These are phyloP conservation scores for Zingel zingel DNA, from an alignment of 2,113 vertebrate species.

Conservation along the genomic window DNA sequence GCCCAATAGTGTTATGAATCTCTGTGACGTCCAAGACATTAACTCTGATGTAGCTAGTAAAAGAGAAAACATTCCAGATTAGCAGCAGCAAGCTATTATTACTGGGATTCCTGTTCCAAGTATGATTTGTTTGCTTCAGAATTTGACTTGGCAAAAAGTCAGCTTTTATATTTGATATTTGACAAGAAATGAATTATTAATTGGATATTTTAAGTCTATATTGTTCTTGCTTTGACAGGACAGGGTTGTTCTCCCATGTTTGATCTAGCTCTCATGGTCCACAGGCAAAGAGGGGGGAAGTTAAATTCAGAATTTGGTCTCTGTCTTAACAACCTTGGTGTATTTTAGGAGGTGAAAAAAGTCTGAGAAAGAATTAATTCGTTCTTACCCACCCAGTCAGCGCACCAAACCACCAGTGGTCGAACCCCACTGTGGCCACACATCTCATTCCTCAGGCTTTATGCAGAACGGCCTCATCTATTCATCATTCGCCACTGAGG, in stretches of 20 bases:
- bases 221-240: slow-evolving; percentile 27
- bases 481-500: slow-evolving; percentile 61
- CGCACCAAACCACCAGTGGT: slow-evolving; percentile 68
- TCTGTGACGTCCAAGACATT: slow-evolving; percentile 58
- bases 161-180: slow-evolving; percentile 39
- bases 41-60: slow-evolving; percentile 31
- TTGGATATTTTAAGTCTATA: slow-evolving; percentile 29
- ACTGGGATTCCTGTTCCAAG: slow-evolving; percentile 55
- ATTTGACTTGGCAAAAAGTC: slow-evolving; percentile 36
- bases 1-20: slow-evolving; percentile 68
- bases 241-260: slow-evolving; percentile 13
- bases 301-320: slow-evolving; percentile 48
- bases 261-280: slow-evolving; percentile 8
- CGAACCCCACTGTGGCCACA: slow-evolving; percentile 69
- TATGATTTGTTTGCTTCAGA: slow-evolving; percentile 47
- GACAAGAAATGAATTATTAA: slow-evolving; percentile 41
- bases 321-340: slow-evolving; percentile 39
- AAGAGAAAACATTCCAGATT: slow-evolving; percentile 60
- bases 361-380: slow-evolving; percentile 58
- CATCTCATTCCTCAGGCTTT: slow-evolving; percentile 62
- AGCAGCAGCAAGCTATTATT: slow-evolving; percentile 47
- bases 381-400: slow-evolving; percentile 59
- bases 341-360: slow-evolving; percentile 70
- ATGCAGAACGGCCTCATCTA: slow-evolving; percentile 58
- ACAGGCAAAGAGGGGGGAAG: slow-evolving; percentile 11